Percentiles rank a stretch among this genome's conserved stretches.
These are phyloP conservation scores for Gymnoscopelus microlampas DNA, from an alignment of 2,797 vertebrate genomes.

Conservation along the genomic window DNA sequence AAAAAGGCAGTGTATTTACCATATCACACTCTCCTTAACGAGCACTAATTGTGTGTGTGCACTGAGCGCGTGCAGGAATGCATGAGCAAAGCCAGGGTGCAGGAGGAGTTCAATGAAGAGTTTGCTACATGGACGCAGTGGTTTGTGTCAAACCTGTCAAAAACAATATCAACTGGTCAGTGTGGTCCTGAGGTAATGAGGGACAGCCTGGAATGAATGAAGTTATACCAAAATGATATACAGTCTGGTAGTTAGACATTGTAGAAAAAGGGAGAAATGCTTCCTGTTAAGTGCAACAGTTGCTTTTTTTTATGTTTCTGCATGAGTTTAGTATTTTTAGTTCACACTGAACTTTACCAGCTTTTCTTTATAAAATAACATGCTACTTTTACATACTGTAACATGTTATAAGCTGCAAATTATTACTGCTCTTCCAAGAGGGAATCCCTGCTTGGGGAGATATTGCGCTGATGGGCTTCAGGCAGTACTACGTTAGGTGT, in stretches of 20 bases:
- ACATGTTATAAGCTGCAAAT: background rate
- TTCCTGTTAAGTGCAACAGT: background rate
- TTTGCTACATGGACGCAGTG: constrained; percentile 54
- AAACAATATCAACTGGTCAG: constrained; percentile 38
- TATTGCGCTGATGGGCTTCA: no score
- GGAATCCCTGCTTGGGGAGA: no score
- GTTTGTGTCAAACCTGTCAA: constrained; percentile 69
- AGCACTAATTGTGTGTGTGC: constrained; percentile 68
- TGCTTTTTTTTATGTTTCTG: background rate
- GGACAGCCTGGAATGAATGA: constrained; percentile 13
- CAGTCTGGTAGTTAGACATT: constrained; percentile 2
- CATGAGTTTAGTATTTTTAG: constrained; percentile 5
- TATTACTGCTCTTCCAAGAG: no score
- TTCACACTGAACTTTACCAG: background rate
- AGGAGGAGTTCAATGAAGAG: constrained; percentile 64
- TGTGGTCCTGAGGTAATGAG: constrained; percentile 20
- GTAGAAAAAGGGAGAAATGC: background rate
- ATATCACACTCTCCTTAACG: constrained; percentile 71
- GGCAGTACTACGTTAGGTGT: no score
- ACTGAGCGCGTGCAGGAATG: constrained; percentile 67
- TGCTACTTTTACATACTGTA: background rate
- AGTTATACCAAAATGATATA: background rate
- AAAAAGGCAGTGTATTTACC: constrained; percentile 59
- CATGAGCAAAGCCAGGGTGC: constrained; percentile 49
- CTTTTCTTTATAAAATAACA: background rate